Evolutionary conservation across 2,113 vertebrate genomes (phyloP), one percentile per base, ranked within the genome.

Genomic region (Lanius ludovicianus): DNA sequence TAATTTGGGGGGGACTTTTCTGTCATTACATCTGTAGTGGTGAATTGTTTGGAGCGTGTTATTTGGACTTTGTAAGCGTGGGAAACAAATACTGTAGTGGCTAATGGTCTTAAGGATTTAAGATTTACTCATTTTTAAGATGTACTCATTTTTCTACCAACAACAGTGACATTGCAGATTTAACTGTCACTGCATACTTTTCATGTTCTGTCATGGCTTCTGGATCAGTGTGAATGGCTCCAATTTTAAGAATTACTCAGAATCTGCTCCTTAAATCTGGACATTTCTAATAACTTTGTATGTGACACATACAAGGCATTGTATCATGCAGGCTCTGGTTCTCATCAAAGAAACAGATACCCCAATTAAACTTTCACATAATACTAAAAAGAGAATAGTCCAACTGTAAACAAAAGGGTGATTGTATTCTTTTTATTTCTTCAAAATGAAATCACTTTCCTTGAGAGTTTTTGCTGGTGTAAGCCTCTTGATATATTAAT

Each of bases 291-390:
- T 89, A 96, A 77, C 22, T 60, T 73, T 91, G 27, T 82, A 81
- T 92, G 80, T 85, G 95, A 73, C 47, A 83, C 79, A 88, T 79
- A 70, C 81, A 47, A 88, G 95, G 87, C 85, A 67, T 96, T 91
- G 56, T 95, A 56, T 96, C 90, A 70, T 73, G 95, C 95, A 97
- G 83, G 46, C 56, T 85, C 85, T 92, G 91, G 65, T 97, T 92
- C 95, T 89, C 76, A 79, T 96, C 96, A 96, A 87, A 94, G 84
- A 96, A 96, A 93, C 83, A 77, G 87, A 97, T 80, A 95, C 50
- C 57, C 84, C 75, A 97, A 49, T 96, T 96, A 93, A 96, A 91
- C 31, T 87, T 87, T 91, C 60, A 73, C 67, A 78, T 96, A 83
- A 64, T 67, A 47, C n/a, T 57, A 47, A 65, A 78, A 96, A 85